Evolutionary conservation across 2,797 vertebrate species (phyloP).

Genomic region (Anniella stebbinsi): DNA sequence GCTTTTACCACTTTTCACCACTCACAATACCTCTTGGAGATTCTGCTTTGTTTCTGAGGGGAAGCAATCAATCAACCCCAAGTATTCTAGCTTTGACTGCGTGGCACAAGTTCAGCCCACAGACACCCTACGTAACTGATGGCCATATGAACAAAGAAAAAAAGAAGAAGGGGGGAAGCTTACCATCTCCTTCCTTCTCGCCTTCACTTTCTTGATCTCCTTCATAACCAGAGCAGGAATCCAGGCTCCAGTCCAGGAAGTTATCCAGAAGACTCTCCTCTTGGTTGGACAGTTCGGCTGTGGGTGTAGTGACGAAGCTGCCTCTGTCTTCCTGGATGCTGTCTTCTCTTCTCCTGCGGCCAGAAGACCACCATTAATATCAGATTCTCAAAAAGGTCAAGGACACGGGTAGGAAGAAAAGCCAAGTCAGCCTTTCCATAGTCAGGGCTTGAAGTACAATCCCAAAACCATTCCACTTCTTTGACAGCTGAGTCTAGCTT

Average conservation of each 20-base stretch:
- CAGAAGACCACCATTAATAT: background rate
- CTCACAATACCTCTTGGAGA: background rate
- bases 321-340: conserved; percentile 86
- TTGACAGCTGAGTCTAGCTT: background rate
- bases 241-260: conserved; percentile 96
- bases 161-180: conserved; percentile 57
- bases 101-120: background rate
- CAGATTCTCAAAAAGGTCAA: background rate
- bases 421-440: background rate
- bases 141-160: background rate
- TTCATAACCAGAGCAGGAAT: conserved; percentile 94
- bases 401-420: background rate
- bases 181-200: conserved; percentile 90
- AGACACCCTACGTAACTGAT: no score
- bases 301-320: conserved; percentile 93
- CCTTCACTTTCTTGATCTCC: conserved; percentile 93
- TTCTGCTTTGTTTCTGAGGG: background rate
- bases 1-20: no score
- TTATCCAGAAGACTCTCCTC: conserved; percentile 92
- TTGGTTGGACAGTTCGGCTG: conserved; percentile 92
- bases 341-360: conserved; percentile 88
- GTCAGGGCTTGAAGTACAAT: background rate
- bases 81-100: background rate
- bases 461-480: background rate
- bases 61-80: background rate